Conservation (phyloP, 2,888 invertebrate genomes). For the Galerucella nymphaeae region DNA sequence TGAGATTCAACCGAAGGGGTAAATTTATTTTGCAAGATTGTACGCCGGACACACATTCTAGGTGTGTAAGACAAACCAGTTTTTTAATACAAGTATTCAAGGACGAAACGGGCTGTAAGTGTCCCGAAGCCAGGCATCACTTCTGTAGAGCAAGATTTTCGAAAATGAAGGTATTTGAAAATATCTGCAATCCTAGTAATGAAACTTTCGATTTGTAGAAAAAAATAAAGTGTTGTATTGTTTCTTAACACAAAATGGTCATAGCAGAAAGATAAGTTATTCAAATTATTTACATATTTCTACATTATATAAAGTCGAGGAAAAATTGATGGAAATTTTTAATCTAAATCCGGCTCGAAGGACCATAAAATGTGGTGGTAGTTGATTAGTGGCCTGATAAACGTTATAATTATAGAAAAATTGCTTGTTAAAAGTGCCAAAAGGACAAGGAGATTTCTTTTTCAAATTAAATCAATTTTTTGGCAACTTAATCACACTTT, state of each 20-base stretch:
- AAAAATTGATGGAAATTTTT: too few species aligned
- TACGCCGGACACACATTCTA: constrained; percentile 12
- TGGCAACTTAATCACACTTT: too few species aligned
- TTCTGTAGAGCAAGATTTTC: constrained; percentile 26
- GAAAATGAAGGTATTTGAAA: constrained; percentile 33
- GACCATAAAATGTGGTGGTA: too few species aligned
- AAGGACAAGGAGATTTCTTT: too few species aligned
- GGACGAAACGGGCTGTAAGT: constrained; percentile 30
- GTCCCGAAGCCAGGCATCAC: constrained; percentile 34
- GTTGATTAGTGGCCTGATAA: too few species aligned
- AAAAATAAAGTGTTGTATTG: constrained; percentile 20
- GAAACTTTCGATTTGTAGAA: constrained; percentile 27
- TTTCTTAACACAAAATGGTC: not conserved
- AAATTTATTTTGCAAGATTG: constrained; percentile 29
- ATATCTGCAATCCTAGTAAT: constrained; percentile 31
- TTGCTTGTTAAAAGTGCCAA: too few species aligned
- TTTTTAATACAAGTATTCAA: constrained; percentile 30
- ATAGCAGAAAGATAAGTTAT: constrained; percentile 10
- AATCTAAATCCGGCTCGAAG: too few species aligned
- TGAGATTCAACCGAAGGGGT: constrained; percentile 43
- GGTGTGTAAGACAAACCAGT: constrained; percentile 12
- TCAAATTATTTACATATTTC: not conserved
- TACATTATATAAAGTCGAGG: too few species aligned
- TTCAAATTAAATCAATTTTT: too few species aligned
- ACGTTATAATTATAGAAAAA: too few species aligned